Percentiles rank a stretch among this genome's conserved stretches.
phyloP scores from a whole-genome alignment of 2,797 vertebrate genomes.

The Champsocephalus esox region DNA sequence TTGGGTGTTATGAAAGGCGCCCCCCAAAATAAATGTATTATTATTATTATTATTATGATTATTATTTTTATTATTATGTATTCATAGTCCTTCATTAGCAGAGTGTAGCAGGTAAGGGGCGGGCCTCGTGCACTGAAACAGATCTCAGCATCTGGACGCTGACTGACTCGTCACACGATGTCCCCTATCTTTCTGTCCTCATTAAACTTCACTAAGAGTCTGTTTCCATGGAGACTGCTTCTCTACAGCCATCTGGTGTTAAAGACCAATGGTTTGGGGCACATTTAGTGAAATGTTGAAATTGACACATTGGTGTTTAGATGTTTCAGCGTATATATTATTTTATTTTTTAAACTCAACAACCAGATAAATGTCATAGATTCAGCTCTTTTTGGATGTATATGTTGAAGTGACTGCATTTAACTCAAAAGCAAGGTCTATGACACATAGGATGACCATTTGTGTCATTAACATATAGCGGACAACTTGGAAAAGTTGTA shows the following conservation, averaged over 20 bases:
- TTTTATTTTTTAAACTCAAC: background rate
- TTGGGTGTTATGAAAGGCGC: no score
- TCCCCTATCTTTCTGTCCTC: conserved; percentile 12
- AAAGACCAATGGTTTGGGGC: background rate
- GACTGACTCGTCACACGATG: conserved; percentile 13
- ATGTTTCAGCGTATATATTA: background rate
- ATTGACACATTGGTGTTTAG: background rate
- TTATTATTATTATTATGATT: no score
- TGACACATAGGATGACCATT: background rate
- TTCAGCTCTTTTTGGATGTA: background rate
- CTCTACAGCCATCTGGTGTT: conserved; percentile 2
- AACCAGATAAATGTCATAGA: no score
- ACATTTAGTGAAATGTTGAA: background rate
- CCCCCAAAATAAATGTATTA: no score
- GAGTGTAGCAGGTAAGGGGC: background rate
- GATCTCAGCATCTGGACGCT: conserved; percentile 52
- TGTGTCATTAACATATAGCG: conserved; percentile 13
- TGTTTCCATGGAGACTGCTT: conserved; percentile 12
- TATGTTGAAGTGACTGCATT: background rate
- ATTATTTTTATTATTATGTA: conserved; percentile 21
- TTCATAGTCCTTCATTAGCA: conserved; percentile 50
- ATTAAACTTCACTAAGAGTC: background rate
- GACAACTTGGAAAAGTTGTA: background rate
- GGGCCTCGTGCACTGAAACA: conserved; percentile 47
- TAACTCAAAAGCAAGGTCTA: background rate